phyloP scores from a whole-genome alignment of 2,888 invertebrate species.

The Nomada fucata region DNA sequence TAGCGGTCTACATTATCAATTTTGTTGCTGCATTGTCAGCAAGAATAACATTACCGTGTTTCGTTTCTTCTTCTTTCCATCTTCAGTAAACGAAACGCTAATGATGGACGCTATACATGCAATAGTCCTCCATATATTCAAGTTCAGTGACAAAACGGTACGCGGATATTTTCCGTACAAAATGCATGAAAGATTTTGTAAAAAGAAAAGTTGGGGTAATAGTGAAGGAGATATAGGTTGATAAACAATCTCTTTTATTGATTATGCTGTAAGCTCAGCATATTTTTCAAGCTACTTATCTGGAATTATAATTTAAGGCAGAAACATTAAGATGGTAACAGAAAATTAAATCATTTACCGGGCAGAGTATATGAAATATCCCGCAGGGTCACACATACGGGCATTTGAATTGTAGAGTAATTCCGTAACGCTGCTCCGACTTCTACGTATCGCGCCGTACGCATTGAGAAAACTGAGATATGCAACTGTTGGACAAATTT shows the following conservation, averaged over 20 bases:
- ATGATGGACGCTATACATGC: not conserved
- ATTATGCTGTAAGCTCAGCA: slow-evolving; percentile 29
- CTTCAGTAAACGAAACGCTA: slow-evolving; percentile 5
- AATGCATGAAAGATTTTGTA: not conserved
- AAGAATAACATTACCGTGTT: slow-evolving; percentile 20
- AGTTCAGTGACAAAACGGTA: not conserved
- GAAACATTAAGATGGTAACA: slow-evolving; percentile 17
- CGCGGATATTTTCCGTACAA: not conserved
- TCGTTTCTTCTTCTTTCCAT: slow-evolving; percentile 4
- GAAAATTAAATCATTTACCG: slow-evolving; percentile 1
- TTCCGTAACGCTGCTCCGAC: not conserved
- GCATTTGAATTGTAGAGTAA: slow-evolving; percentile 44
- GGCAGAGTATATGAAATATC: not conserved
- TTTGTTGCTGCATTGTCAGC: slow-evolving; percentile 34
- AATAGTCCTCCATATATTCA: not conserved
- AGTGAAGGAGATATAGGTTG: not conserved
- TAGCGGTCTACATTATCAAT: slow-evolving; percentile 25
- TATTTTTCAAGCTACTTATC: slow-evolving; percentile 15
- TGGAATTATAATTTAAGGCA: slow-evolving; percentile 22
- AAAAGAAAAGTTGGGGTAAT: not conserved
- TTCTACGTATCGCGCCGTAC: not conserved
- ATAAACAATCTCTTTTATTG: slow-evolving; percentile 46
- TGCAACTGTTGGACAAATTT: slow-evolving; percentile 11
- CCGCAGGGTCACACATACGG: not conserved
- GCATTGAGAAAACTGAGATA: slow-evolving; percentile 1